These are phyloP conservation scores for Zeugodacus cucurbitae DNA, from an alignment of 1,140 invertebrate species.

Conservation along the genomic window DNA sequence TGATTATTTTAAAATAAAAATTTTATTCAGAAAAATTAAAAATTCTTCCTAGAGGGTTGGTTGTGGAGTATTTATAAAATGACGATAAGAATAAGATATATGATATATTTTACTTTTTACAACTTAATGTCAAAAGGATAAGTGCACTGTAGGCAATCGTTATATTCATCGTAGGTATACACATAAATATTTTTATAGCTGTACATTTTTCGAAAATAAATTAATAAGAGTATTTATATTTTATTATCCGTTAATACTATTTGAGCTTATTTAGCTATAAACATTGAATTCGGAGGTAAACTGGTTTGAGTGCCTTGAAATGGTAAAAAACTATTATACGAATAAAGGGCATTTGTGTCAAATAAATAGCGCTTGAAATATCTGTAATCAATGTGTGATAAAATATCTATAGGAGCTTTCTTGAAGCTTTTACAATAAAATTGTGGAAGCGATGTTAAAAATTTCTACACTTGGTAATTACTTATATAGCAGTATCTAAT, in stretches of 20 bases:
- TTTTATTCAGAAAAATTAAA: too few relatives aligned
- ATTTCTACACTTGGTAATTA: background rate
- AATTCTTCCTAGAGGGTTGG: too few relatives aligned
- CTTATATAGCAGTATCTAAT: too few relatives aligned
- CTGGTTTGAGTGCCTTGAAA: background rate
- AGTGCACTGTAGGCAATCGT: background rate
- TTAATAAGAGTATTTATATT: background rate
- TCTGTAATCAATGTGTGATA: too few relatives aligned
- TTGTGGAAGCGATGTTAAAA: background rate
- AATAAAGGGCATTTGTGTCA: background rate
- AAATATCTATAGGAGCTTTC: background rate
- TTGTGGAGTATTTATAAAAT: too few relatives aligned
- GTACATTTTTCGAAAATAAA: background rate
- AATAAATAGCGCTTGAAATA: too few relatives aligned
- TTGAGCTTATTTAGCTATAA: conserved; percentile 29
- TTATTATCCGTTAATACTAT: background rate
- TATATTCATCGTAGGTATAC: background rate
- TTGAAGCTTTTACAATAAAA: background rate
- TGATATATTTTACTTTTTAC: background rate
- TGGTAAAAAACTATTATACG: background rate
- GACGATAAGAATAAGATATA: background rate
- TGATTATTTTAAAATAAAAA: too few relatives aligned
- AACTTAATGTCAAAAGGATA: conserved; percentile 31
- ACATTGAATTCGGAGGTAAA: background rate
- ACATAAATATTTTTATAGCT: conserved; percentile 2